Base-by-base conservation (phyloP, 2,113 vertebrate genomes). In the Terrapene triunguis region DNA sequence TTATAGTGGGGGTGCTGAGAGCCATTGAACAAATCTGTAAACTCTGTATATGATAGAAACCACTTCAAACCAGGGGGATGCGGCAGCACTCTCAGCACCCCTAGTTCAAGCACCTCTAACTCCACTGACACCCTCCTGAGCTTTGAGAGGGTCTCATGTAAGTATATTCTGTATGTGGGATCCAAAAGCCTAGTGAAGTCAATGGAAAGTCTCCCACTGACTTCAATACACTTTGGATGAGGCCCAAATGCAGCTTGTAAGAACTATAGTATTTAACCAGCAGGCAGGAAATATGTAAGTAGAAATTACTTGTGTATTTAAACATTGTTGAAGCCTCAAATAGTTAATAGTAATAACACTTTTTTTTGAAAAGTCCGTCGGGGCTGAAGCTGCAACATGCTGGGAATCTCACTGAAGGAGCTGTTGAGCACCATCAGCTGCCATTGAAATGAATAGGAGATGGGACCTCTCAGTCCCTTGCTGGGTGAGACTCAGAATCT, bases 301-400 rank as follows among this genome's bases (percentile, higher is more conserved):
- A 25, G 38, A 12, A 62, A 62, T 29, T 62, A 27, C 57, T 62
- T 62, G 57, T 29, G 11, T 78, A 47, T 25, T 78, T 78, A 78
- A 25, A 13, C 10, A 5, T 14, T 25, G 38, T 25, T 92, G 94
- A 54, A 29, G 50, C 62, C 54, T 2, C 55, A 8, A 80, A 72
- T 78, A 89, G 27, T 88, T 90, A 76, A 44, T 47, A 78, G 55
- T 59, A 88, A 51, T 89, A 84, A 94, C 90, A 80, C 32, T 54
- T 32, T 74, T 38, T 72, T 54, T 1, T 3, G 87, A 92, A 88
- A 82, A 86, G 65, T 88, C 59, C 3, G n/a, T 69, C 25, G 48
- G 48, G 89, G 57, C 93, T 95, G 74, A 72, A 42, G 85, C 29
- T 48, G 82, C 88, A 80, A 13, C 0, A 0, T 90, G 82, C 87